Base-by-base conservation (phyloP, 2,888 invertebrate species). In the Branchipolynoe longqiensis region DNA sequence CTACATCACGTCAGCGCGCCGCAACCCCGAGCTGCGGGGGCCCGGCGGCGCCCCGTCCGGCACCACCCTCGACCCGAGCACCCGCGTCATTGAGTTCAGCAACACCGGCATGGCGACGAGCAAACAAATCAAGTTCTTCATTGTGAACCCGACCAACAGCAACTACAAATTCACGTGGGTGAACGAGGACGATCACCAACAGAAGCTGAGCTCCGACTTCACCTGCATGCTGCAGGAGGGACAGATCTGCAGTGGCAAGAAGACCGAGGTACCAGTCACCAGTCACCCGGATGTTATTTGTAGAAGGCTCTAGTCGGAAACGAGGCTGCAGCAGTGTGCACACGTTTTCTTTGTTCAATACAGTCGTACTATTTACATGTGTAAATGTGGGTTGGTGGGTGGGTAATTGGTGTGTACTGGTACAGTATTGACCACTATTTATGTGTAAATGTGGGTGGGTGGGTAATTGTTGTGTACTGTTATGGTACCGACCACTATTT, bases 61-160 rank as follows among this genome's bases (percentile, higher is more conserved):
- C 2, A 90, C 92, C 82, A 90, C 92, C 8, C 90, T 93, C 1
- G 93, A 95, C 86, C 92, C 95, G 86, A 93, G 95, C 89, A 94
- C 95, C 22, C 94, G 95, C 84, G 95, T 96, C 36, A 93, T 96
- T 73, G 96, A 96, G 92, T 95, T 96, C 91, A 95, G 95, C 88
- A 95, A 95, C 28, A 92, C 96, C 64, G 96, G 96, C 38, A 93
- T 95, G 25, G 95, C 95, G 54, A 90, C 92, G 22, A 91, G 89
- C 78, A 88, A 88, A 62, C 78, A 87, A 41, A 92, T 91, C 90
- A 93, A 94, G 78, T 96, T 96, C 90, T 94, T 94, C 86, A 94
- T 96, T 6, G 95, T 96, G 48, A 96, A 96, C 91, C 96, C 96
- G 0, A 96, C 96, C 0, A 94, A 93, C 83, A 94, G 95, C 88